Evolutionary conservation across 2,113 vertebrate genomes (phyloP).

Genomic region (Hiodon tergisus): DNA sequence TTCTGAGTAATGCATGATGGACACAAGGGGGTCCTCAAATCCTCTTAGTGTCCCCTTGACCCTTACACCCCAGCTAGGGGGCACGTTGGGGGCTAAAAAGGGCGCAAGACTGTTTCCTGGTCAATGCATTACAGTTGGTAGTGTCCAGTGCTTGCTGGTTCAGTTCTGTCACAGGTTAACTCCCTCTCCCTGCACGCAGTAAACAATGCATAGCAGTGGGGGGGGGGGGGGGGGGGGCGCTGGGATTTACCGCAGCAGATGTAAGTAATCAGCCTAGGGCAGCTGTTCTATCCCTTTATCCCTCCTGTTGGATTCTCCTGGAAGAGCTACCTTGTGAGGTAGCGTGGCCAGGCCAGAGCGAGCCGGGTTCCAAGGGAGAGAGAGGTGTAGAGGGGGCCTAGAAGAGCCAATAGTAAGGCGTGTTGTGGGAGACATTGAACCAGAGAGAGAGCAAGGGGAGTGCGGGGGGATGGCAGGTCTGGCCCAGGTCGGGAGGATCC

Average conservation of each 20-base stretch:
- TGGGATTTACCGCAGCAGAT: slow-evolving; percentile 77
- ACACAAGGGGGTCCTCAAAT: no score
- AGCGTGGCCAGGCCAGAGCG: slow-evolving; percentile 48
- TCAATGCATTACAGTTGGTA: background rate
- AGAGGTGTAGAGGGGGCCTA: slow-evolving; percentile 35
- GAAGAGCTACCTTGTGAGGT: slow-evolving; percentile 50
- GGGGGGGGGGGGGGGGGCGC: slow-evolving; percentile 47
- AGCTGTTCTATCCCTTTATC: slow-evolving; percentile 86
- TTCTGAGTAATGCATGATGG: no score
- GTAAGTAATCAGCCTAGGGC: slow-evolving; percentile 78
- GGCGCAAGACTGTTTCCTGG: background rate
- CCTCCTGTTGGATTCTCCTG: slow-evolving; percentile 69
- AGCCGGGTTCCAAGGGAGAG: slow-evolving; percentile 25
- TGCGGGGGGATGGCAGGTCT: slow-evolving; percentile 6
- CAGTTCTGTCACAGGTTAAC: background rate
- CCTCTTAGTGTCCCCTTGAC: no score
- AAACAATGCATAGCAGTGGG: slow-evolving; percentile 46
- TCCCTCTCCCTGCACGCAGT: slow-evolving; percentile 7
- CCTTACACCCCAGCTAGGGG: no score
- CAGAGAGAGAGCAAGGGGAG: slow-evolving; percentile 26
- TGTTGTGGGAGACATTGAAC: slow-evolving; percentile 33
- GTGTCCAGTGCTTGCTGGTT: background rate
- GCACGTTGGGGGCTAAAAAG: no score
- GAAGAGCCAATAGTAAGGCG: slow-evolving; percentile 35
- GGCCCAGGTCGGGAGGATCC: background rate